A percentile compares a stretch with the other conserved stretches of the same genome.
These are phyloP conservation scores for Motacilla tschutschensis DNA, from an alignment of 2,113 vertebrate species.

Conservation along the genomic window DNA sequence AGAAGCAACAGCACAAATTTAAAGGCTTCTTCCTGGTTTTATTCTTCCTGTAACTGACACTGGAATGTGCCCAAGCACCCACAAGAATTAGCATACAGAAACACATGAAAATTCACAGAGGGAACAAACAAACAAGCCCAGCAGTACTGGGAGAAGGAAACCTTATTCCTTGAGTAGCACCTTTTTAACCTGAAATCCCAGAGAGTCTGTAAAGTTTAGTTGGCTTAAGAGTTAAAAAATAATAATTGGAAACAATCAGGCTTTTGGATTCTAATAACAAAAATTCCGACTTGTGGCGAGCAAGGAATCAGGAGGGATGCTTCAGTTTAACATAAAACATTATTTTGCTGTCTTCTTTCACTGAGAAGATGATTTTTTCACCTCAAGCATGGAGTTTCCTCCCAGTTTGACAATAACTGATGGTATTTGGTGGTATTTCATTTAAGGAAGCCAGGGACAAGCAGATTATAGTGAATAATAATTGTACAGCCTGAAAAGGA, in stretches of 20 bases:
- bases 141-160: neutral
- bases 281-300: neutral
- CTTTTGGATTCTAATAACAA: neutral
- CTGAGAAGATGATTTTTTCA: neutral
- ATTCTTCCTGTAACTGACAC: neutral
- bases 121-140: conserved; percentile 18
- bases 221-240: neutral
- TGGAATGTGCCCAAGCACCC: conserved; percentile 4
- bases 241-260: neutral
- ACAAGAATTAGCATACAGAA: neutral
- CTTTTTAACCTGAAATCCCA: neutral
- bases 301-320: neutral
- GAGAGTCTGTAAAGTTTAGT: neutral
- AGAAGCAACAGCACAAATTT: neutral
- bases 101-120: neutral
- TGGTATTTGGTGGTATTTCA: neutral
- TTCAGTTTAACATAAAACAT: neutral
- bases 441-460: neutral
- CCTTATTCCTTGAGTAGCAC: neutral
- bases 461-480: neutral
- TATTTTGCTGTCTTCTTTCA: neutral
- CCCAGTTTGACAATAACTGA: neutral
- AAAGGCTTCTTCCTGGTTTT: neutral
- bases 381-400: neutral
- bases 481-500: neutral